Evolutionary conservation across 2,113 vertebrate species (phyloP).

Genomic region (Notarius quadriscutis): DNA sequence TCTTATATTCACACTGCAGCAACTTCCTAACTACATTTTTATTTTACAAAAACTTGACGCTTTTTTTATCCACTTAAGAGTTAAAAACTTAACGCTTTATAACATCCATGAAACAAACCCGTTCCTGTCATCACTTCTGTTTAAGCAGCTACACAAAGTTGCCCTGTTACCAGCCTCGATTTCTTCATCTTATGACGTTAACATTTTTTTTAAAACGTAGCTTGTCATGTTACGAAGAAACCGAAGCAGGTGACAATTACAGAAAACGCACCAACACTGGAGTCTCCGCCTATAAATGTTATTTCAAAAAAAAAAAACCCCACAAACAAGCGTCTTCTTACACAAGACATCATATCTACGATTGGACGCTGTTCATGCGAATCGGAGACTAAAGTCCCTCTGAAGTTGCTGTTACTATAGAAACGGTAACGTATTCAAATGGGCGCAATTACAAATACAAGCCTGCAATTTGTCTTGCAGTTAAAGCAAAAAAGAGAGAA

Average conservation of each 20-base stretch:
- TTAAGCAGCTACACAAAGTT: too few species aligned
- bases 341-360: background rate
- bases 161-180: too few species aligned
- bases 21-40: too few species aligned
- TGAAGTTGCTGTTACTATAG: background rate
- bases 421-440: background rate
- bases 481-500: background rate
- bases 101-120: too few species aligned
- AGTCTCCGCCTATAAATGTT: background rate
- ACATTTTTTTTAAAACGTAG: too few species aligned
- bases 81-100: too few species aligned
- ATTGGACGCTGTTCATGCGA: background rate
- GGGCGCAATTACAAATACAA: background rate
- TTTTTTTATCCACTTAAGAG: too few species aligned
- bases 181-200: too few species aligned
- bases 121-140: too few species aligned
- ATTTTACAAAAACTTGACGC: too few species aligned
- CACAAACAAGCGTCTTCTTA: too few species aligned
- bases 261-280: background rate
- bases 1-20: too few species aligned
- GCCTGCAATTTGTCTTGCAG: background rate
- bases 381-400: background rate
- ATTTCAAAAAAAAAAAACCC: background rate
- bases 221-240: background rate
- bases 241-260: background rate